Percentiles rank a stretch among this genome's conserved stretches.
Evolutionary conservation across 2,888 invertebrate species (phyloP).

Genomic region (Protophormia terraenovae): DNA sequence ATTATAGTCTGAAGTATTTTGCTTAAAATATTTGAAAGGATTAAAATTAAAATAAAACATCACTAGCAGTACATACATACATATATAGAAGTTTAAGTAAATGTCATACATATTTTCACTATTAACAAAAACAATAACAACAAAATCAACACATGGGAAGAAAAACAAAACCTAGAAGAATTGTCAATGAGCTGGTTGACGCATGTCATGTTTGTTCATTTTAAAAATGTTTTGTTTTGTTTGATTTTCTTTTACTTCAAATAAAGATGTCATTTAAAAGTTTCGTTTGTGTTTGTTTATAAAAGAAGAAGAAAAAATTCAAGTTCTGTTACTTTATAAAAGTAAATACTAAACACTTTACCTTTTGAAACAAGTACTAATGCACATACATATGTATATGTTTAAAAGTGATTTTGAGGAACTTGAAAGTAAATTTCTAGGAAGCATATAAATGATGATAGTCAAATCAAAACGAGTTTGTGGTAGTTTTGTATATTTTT

Average conservation of each 20-base stretch:
- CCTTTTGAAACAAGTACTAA: background rate
- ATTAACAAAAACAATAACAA: background rate
- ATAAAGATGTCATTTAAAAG: background rate
- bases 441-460: too few relatives aligned
- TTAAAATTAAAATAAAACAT: background rate
- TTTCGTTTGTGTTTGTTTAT: background rate
- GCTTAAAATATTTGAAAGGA: background rate
- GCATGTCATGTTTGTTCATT: background rate
- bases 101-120: background rate
- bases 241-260: background rate
- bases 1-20: background rate
- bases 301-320: background rate
- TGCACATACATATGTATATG: background rate
- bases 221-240: background rate
- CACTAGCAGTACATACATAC: background rate
- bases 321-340: background rate
- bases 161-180: background rate
- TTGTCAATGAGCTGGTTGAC: background rate
- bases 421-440: too few relatives aligned
- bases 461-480: too few relatives aligned
- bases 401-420: too few relatives aligned
- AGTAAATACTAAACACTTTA: background rate
- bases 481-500: too few relatives aligned
- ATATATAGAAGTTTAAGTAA: background rate
- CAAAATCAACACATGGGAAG: background rate